Base-by-base conservation (phyloP, 2,113 vertebrate species). In the Gobiocypris rarus region DNA sequence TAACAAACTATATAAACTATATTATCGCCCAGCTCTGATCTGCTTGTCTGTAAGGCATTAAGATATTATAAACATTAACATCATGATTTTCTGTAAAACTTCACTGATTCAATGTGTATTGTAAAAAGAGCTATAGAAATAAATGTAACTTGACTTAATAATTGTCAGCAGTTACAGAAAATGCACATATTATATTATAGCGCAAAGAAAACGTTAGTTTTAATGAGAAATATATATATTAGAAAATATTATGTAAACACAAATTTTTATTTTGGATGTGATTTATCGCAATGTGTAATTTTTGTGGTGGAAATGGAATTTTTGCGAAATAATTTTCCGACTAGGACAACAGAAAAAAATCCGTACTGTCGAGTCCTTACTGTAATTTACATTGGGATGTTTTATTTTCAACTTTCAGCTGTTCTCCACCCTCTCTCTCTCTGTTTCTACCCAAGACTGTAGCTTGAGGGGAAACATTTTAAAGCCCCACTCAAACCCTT, bases 401-500 rank as follows among this genome's bases (percentile, higher is more conserved):
- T 74, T 48, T 2, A 22, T 50, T 74, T 75, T 52, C 15, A 24
- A 82, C 61, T 69, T 22, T 22, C 65, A 69, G 34, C 31, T n/a
- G 38, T 69, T 69, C 9, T 41, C 34, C 17, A 11, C 34, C 34
- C 22, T 69, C 65, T 41, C 63, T 41, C 63, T 38, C 65, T 69
- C 19, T 5, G 34, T 41, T 41, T 41, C 65, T 41, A 41, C 31
- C 34, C 31, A 38, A 41, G 19, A 10, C 65, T 41, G 65, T 41
- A 41, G 34, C 31, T 22, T 11, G 34, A 22, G 34, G 34, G 65
- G 34, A 73, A 74, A 52, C 85, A 81, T 59, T 24, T 22, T 24
- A 59, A 48, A 19, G 24, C 45, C 45, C 15, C 73, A 75, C 73
- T 45, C 10, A 52, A 26, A 26, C 28, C 82, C 45, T 75, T 79